Evolutionary conservation across 2,113 vertebrate genomes (phyloP), one percentile per base, ranked within the genome.

Genomic region (Aphelocoma coerulescens): DNA sequence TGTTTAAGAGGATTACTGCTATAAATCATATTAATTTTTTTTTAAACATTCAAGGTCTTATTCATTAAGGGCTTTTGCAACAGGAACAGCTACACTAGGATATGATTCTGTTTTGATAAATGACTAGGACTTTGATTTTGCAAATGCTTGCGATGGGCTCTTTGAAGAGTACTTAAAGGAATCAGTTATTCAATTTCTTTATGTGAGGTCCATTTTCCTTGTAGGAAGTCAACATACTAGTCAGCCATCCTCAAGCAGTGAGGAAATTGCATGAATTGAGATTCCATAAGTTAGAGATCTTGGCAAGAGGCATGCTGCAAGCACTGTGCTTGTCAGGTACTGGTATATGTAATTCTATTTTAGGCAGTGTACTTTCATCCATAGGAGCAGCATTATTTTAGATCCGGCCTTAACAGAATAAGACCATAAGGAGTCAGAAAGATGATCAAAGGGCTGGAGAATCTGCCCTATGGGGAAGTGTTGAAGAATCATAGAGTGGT

Each of bases 1-100:
- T 97, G 96, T 97, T 98, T 97, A 98, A 98, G 97, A 98, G 97
- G 97, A 98, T 98, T 98, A 97, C 95, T 96, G 92, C 92, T 96
- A 97, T 97, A 98, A 97, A 97, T 92, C 91, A 96, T 96, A 96
- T 95, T 97, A 97, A 85, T 95, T 97, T 97, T 97, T 96, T 96
- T 94, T 96, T 68, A 95, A 96, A 92, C 62, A 93, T 97, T 96
- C 93, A 92, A 94, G 89, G 66, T 73, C 57, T 83, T 94, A 85
- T 94, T 97, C 93, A 95, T 95, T 97, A 97, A 97, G 41, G 77
- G 81, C 69, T 97, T 96, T 94, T 96, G 73, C 73, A 61, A 92
- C 30, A 97, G 84, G 80, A 89, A 85, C 43, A 96, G 75, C 63
- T 96, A 91, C 94, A 93, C 15, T 5, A 77, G 76, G 67, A 82